A percentile compares a stretch with the other conserved stretches of the same genome.
These are phyloP conservation scores for Agapostemon virescens DNA, from an alignment of 2,888 invertebrate genomes.

Conservation along the genomic window DNA sequence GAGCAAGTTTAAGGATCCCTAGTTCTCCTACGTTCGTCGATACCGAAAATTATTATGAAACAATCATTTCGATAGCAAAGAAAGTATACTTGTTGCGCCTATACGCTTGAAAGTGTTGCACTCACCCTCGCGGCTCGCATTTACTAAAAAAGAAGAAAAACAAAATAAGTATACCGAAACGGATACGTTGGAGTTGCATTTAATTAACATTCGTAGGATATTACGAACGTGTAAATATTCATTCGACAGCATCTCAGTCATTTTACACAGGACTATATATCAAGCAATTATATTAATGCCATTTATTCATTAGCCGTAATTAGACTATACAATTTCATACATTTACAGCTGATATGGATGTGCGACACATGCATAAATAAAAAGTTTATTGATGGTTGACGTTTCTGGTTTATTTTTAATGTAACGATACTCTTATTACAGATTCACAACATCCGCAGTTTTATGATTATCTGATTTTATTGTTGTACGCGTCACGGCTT, in stretches of 20 bases:
- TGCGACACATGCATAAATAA: neutral
- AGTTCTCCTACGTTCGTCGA: neutral
- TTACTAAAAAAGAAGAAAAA: neutral
- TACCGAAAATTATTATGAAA: neutral
- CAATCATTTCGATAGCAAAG: neutral
- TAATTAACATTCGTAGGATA: neutral
- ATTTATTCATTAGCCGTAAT: neutral
- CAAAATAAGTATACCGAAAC: neutral
- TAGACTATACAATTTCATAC: constrained; percentile 5
- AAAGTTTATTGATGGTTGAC: neutral
- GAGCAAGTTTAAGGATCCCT: neutral
- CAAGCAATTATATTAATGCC: neutral
- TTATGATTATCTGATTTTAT: neutral
- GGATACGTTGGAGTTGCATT: neutral
- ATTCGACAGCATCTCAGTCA: neutral
- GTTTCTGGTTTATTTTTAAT: neutral
- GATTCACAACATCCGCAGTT: constrained; percentile 8
- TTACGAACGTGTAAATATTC: neutral
- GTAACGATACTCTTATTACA: neutral
- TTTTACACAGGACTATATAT: too few relatives aligned
- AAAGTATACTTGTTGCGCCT: neutral
- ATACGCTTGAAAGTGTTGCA: neutral
- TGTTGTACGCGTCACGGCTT: neutral
- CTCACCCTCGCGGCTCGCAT: constrained; percentile 4
- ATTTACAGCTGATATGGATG: neutral